These are phyloP conservation scores for Picathartes gymnocephalus DNA, from an alignment of 2,113 vertebrate species.

Conservation along the genomic window DNA sequence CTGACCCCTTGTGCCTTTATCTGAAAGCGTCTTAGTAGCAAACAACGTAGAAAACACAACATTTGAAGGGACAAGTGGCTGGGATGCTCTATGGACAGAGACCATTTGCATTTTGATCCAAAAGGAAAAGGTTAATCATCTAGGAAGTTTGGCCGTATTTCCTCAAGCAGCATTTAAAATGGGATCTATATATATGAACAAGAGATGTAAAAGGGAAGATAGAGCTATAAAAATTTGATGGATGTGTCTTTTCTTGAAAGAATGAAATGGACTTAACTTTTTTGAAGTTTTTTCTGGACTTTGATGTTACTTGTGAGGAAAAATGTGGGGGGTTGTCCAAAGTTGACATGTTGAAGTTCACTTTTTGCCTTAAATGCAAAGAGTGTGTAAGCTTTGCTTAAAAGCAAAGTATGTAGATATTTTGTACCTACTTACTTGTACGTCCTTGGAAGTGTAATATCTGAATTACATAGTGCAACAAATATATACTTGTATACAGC, in stretches of 20 bases:
- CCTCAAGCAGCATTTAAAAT: not conserved
- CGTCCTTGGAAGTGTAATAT: not conserved
- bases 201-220: not conserved
- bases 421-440: not conserved
- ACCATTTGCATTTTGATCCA: not conserved
- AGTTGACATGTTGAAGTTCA: not conserved
- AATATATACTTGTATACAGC: not conserved
- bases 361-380: not conserved
- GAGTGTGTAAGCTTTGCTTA: not conserved
- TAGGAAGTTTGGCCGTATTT: not conserved
- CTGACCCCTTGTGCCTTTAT: constrained; percentile 56
- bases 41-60: not conserved
- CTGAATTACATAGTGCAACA: not conserved
- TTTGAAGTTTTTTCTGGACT: not conserved
- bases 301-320: not conserved
- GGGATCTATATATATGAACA: not conserved
- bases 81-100: not conserved
- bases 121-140: not conserved
- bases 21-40: not conserved
- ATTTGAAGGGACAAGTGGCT: not conserved
- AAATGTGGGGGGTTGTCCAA: not conserved
- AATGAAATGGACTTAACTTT: not conserved
- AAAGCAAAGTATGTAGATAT: not conserved
- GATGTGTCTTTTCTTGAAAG: not conserved
- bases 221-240: not conserved